A percentile compares a stretch with the other conserved stretches of the same genome.
These are phyloP conservation scores for Eilema griseolum DNA, from an alignment of 2,888 invertebrate species.

Conservation along the genomic window DNA sequence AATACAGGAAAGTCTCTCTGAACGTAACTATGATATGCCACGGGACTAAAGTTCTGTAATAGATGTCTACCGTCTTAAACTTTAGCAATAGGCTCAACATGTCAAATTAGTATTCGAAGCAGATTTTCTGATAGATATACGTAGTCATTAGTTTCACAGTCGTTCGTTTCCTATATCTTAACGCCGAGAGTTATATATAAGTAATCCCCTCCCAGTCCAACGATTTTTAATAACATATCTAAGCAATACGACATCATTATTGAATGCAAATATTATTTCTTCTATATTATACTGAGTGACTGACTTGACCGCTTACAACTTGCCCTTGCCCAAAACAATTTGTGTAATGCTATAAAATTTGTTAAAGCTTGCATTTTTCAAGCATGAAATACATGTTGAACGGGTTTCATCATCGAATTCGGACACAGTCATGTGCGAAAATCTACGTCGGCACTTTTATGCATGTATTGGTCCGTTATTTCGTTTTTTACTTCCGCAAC, in stretches of 20 bases:
- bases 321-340: slow-evolving; percentile 72
- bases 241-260: background rate
- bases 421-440: slow-evolving; percentile 58
- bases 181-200: background rate
- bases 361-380: slow-evolving; percentile 69
- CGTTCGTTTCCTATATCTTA: background rate
- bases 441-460: slow-evolving; percentile 42
- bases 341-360: slow-evolving; percentile 73
- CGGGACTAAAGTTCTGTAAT: background rate
- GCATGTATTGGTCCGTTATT: slow-evolving; percentile 42
- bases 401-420: slow-evolving; percentile 63
- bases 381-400: slow-evolving; percentile 62
- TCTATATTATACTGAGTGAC: slow-evolving; percentile 59
- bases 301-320: slow-evolving; percentile 64
- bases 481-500: slow-evolving; percentile 32
- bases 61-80: slow-evolving; percentile 38
- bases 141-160: background rate
- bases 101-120: background rate
- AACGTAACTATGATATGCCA: slow-evolving; percentile 29
- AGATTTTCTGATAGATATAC: no score
- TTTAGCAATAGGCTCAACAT: slow-evolving; percentile 1
- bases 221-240: background rate
- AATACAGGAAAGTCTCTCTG: background rate
- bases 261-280: background rate
- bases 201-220: background rate